A percentile compares a stretch with the other conserved stretches of the same genome.
These are phyloP conservation scores for Hemithea aestivaria DNA, from an alignment of 2,888 invertebrate species.

Conservation along the genomic window DNA sequence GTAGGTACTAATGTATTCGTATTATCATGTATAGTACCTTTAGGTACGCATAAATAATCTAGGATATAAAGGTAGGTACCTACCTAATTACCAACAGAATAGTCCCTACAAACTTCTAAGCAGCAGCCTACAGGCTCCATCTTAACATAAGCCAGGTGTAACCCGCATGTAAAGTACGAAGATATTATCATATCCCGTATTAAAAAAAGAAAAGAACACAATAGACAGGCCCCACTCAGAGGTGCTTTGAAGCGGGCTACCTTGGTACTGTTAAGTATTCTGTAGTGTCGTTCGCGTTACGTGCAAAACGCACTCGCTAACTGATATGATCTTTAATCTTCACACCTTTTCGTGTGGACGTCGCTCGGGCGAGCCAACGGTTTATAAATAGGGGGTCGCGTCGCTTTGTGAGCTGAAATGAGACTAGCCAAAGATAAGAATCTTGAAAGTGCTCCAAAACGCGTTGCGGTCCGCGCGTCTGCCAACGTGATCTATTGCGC, in stretches of 20 bases:
- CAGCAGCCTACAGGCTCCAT: neutral
- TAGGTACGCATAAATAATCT: too few species aligned
- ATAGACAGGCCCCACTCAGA: slow-evolving; percentile 42
- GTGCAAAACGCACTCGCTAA: slow-evolving; percentile 60
- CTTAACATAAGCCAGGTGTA: slow-evolving; percentile 14
- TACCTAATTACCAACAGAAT: too few species aligned
- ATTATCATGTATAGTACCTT: too few species aligned
- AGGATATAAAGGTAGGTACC: too few species aligned
- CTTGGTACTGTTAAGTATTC: too few species aligned
- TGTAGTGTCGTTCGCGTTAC: slow-evolving; percentile 46
- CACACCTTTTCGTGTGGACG: slow-evolving; percentile 71
- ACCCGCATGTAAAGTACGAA: slow-evolving; percentile 22
- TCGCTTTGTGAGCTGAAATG: slow-evolving; percentile 71
- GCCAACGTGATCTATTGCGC: slow-evolving; percentile 51
- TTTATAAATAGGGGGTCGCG: slow-evolving; percentile 65
- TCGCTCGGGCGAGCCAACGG: slow-evolving; percentile 47
- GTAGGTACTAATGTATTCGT: too few species aligned
- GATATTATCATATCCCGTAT: slow-evolving; percentile 18
- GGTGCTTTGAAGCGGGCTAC: slow-evolving; percentile 51
- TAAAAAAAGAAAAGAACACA: slow-evolving; percentile 40
- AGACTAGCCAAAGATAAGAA: slow-evolving; percentile 66
- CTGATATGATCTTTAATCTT: slow-evolving; percentile 76
- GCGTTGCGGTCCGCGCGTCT: slow-evolving; percentile 20
- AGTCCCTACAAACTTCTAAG: neutral
- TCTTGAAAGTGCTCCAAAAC: slow-evolving; percentile 65